Evolutionary conservation across 1,140 invertebrate species (phyloP).

Genomic region (Mamestra configurata): DNA sequence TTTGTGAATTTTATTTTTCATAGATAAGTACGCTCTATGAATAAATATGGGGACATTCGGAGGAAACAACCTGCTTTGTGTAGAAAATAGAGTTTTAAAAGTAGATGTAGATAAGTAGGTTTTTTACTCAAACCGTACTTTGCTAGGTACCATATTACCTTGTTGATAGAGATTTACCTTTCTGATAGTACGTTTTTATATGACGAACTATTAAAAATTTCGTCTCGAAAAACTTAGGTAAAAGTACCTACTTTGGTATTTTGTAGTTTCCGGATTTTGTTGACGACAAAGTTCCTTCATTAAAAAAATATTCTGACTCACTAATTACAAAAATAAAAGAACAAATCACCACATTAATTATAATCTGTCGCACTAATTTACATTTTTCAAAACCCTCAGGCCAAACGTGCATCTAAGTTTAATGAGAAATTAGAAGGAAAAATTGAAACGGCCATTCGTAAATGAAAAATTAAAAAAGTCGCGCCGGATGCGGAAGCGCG

Average conservation of each 20-base stretch:
- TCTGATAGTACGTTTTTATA: no score
- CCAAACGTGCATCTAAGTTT: constrained; percentile 75
- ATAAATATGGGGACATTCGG: constrained; percentile 7
- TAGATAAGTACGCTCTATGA: constrained; percentile 9
- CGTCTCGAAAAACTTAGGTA: no score
- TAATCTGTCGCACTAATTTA: constrained; percentile 58
- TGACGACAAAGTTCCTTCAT: no score
- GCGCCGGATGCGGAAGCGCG: constrained; percentile 76
- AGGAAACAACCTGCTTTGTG: not conserved
- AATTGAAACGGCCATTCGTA: constrained; percentile 78
- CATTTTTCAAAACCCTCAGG: constrained; percentile 66
- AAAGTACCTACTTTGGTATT: no score
- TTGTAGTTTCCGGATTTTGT: no score
- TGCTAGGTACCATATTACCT: no score
- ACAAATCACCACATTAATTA: constrained; percentile 60
- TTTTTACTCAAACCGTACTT: no score
- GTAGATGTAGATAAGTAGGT: not conserved
- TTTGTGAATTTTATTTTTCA: constrained; percentile 28
- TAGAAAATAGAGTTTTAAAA: not conserved
- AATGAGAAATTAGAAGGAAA: constrained; percentile 84
- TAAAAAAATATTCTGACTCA: not conserved
- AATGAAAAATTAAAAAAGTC: constrained; percentile 85
- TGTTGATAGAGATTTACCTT: no score
- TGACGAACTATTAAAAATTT: no score
- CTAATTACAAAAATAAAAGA: constrained; percentile 41